Conservation (phyloP, 2,797 vertebrate species). For the Pantherophis vulpinus region DNA sequence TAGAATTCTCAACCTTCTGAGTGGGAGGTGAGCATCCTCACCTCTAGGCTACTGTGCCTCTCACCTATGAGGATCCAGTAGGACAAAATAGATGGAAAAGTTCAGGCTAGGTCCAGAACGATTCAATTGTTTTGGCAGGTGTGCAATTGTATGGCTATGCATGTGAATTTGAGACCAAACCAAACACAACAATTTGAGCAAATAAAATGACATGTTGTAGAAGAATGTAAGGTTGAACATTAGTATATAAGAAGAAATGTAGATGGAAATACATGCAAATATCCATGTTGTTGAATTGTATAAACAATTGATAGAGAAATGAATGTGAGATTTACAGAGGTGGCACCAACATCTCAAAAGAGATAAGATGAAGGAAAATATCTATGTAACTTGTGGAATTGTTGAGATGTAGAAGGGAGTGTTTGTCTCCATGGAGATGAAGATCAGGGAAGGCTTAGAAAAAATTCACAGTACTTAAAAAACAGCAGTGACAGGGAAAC, state of each 20-base stretch:
- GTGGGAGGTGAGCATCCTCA: not conserved
- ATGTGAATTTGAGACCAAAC: not conserved
- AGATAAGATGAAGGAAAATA: not conserved
- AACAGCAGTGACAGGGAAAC: conserved; percentile 18
- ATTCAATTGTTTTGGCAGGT: not conserved
- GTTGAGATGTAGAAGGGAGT: not conserved
- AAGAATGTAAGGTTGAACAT: not conserved
- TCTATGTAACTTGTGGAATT: not conserved
- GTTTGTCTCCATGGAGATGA: conserved; percentile 31
- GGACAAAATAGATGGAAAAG: not conserved
- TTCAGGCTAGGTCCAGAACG: not conserved
- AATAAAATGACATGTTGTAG: not conserved
- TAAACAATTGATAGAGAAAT: not conserved
- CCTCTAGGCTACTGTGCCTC: not conserved
- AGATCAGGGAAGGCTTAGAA: not conserved
- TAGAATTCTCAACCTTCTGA: not conserved
- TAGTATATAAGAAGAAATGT: not conserved
- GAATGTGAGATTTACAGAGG: not conserved
- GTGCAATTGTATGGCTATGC: not conserved
- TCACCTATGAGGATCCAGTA: not conserved
- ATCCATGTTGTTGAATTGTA: not conserved
- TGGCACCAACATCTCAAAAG: not conserved
- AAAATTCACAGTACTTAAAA: conserved; percentile 19
- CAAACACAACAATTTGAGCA: not conserved
- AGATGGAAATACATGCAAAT: not conserved